A percentile compares a stretch with the other conserved stretches of the same genome.
phyloP scores from a whole-genome alignment of 1,140 invertebrate species.

The Drosophila sechellia region DNA sequence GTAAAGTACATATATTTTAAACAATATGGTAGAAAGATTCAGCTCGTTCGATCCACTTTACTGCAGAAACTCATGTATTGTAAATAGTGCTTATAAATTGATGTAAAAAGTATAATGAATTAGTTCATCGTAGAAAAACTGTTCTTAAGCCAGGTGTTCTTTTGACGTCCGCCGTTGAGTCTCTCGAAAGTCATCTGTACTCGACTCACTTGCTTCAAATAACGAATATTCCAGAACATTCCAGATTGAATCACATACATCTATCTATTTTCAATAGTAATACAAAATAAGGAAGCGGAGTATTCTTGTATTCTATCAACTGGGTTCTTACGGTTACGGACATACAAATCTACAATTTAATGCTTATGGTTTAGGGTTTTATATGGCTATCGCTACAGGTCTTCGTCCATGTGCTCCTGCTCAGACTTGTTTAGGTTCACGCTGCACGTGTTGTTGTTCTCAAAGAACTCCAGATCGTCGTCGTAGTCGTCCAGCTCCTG shows the following conservation, averaged over 20 bases:
- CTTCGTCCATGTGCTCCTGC: conserved; percentile 76
- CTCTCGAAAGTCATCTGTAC: not conserved
- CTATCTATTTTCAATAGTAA: conserved; percentile 50
- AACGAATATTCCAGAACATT: not conserved
- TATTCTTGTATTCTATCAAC: conserved; percentile 36
- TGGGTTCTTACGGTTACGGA: conserved; percentile 23
- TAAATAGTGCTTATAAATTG: not conserved
- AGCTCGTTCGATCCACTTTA: not conserved
- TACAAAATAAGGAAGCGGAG: conserved; percentile 43
- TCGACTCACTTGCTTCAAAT: not conserved
- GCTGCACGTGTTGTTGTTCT: conserved; percentile 82
- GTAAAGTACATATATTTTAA: too few relatives aligned
- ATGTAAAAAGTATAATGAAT: not conserved
- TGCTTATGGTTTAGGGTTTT: conserved; percentile 25
- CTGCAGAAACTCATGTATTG: not conserved
- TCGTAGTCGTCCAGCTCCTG: conserved; percentile 73
- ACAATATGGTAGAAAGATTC: not conserved
- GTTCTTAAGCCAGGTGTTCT: not conserved
- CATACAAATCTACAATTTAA: conserved; percentile 39
- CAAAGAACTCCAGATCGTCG: conserved; percentile 72
- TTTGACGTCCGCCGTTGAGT: not conserved
- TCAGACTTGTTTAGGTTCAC: conserved; percentile 82
- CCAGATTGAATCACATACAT: conserved; percentile 35
- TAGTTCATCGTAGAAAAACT: too few relatives aligned
- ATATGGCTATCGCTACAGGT: conserved; percentile 62